Conservation (phyloP, 2,888 invertebrate species). For the Malthinus seriepunctatus region DNA sequence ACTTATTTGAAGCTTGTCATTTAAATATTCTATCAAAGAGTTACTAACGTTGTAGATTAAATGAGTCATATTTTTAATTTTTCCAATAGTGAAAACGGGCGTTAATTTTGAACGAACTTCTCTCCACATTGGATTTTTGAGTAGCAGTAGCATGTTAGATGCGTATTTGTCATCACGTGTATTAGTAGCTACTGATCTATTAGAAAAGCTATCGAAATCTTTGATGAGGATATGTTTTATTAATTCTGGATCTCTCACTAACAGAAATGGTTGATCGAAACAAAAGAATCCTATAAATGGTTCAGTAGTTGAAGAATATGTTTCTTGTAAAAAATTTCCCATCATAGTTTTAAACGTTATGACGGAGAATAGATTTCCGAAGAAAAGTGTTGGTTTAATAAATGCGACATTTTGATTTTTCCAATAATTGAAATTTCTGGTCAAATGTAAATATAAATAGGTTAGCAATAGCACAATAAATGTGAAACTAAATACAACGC, state of each 20-base stretch:
- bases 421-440: conserved; percentile 51
- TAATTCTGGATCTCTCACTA: conserved; percentile 53
- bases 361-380: too few relatives aligned
- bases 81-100: conserved; percentile 58
- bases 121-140: conserved; percentile 58
- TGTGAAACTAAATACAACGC: too few relatives aligned
- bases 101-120: conserved; percentile 56
- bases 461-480: background rate
- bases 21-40: conserved; percentile 41
- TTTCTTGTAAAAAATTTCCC: too few relatives aligned
- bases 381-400: conserved; percentile 48
- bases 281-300: conserved; percentile 57
- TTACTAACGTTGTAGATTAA: conserved; percentile 50
- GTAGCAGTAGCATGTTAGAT: conserved; percentile 50
- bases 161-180: conserved; percentile 51
- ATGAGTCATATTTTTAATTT: conserved; percentile 56
- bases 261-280: conserved; percentile 52
- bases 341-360: too few relatives aligned
- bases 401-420: conserved; percentile 48
- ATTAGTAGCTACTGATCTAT: conserved; percentile 53
- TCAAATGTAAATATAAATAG: conserved; percentile 15
- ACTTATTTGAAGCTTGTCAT: conserved; percentile 47
- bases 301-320: too few relatives aligned
- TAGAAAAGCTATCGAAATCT: conserved; percentile 54
- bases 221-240: conserved; percentile 53